Percentiles rank a stretch among this genome's conserved stretches.
phyloP scores from a whole-genome alignment of 2,888 invertebrate species.

The Drosophila nigricruria region DNA sequence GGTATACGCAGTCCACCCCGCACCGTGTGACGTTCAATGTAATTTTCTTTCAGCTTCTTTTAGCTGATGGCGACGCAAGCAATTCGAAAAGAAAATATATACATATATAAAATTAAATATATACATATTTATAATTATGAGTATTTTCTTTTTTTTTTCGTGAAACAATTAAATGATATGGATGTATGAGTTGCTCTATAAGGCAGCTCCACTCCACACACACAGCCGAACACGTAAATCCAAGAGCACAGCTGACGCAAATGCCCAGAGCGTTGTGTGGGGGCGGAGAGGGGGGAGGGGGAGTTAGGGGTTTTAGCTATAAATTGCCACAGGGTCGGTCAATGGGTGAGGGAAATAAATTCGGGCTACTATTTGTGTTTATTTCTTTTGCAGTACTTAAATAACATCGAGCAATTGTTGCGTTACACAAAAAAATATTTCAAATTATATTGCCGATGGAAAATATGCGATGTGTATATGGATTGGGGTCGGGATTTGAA shows the following conservation, averaged over 20 bases:
- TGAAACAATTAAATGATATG: constrained; percentile 73
- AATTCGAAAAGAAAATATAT: constrained; percentile 30
- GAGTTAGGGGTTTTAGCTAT: constrained; percentile 16
- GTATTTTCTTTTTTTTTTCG: constrained; percentile 21
- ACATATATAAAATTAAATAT: background rate
- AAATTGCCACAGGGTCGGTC: constrained; percentile 60
- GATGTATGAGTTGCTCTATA: constrained; percentile 34
- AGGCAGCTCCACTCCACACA: constrained; percentile 52
- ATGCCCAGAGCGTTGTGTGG: constrained; percentile 23
- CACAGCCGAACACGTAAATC: constrained; percentile 41
- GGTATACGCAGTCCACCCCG: constrained; percentile 3
- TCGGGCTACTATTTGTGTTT: constrained; percentile 33
- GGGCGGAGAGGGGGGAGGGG: background rate
- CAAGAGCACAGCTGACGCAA: constrained; percentile 73
- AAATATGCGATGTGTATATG: constrained; percentile 7
- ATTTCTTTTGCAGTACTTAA: constrained; percentile 47
- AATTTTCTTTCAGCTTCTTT: constrained; percentile 33
- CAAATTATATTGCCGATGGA: constrained; percentile 51
- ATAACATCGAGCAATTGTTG: constrained; percentile 57
- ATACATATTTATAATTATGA: constrained; percentile 34
- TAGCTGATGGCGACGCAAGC: constrained; percentile 28
- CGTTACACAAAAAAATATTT: constrained; percentile 60
- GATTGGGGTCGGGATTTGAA: constrained; percentile 34
- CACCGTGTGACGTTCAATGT: constrained; percentile 12
- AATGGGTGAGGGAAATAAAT: constrained; percentile 30